These are phyloP conservation scores for Conus canariensis DNA, from an alignment of 2,888 invertebrate species.

Conservation along the genomic window DNA sequence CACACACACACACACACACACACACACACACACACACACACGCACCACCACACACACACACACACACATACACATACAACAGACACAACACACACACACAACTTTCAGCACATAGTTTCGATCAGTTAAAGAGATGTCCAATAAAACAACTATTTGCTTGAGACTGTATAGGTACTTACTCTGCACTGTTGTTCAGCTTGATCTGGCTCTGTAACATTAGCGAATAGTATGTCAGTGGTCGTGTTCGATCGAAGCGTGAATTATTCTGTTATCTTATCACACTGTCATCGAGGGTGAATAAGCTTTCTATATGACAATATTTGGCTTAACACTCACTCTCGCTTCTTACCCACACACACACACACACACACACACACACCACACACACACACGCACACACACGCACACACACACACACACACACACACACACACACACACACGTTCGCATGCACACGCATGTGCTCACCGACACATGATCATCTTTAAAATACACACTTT, in stretches of 20 bases:
- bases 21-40: no score
- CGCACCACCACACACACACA: neutral
- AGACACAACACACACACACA: neutral
- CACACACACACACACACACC: neutral
- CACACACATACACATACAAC: neutral
- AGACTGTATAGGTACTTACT: slow-evolving; percentile 4
- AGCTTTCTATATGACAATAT: no score
- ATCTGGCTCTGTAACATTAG: slow-evolving; percentile 38
- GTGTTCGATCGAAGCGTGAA: neutral
- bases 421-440: neutral
- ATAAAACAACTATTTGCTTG: no score
- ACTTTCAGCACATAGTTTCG: no score
- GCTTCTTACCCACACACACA: neutral
- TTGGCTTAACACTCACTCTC: neutral
- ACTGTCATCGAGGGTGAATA: no score
- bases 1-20: no score
- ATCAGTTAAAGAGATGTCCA: neutral
- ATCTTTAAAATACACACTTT: no score
- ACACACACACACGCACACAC: slow-evolving; percentile 25
- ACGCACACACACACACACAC: slow-evolving; percentile 7
- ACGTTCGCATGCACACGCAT: neutral
- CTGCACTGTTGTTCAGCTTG: slow-evolving; percentile 38
- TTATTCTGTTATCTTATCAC: neutral
- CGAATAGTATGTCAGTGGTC: neutral
- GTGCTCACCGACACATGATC: neutral